Base-by-base conservation (phyloP, 1,140 invertebrate species). In the Tetramorium simillimum region DNA sequence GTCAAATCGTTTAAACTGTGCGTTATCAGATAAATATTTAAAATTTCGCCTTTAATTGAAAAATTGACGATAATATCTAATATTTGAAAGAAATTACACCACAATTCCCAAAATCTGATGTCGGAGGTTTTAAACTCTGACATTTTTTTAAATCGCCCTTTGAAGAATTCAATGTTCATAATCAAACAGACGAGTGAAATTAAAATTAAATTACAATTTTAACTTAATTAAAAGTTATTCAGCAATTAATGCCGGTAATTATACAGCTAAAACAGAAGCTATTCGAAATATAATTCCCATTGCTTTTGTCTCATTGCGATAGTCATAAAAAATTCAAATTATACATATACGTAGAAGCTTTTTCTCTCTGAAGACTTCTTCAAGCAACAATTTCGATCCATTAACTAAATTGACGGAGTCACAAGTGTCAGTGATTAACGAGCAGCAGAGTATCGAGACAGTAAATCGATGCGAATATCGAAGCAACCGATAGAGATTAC, bases 361-460 rank as follows among this genome's bases (percentile, higher is more conserved):
- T 73, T n/a, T 16, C 46, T 51, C 24, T 43, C 16, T 65, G 7
- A 69, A 12, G 28, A 43, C n/a, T 33, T 53, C 33, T 43, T 53
- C 77, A 1, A 58, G 2, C 18, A 28, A 56, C 40, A 51, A 65
- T 73, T 58, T 14, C 62, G 40, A 82, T 60, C 40, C 67, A 58
- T 82, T 72, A 82, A 72, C 21, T 33, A 10, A 70, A 81, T 72
- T 82, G 53, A 58, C 12, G 28, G 5, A 82, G 33, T 82, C 21
- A 21, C 40, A 21, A 24, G 18, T 60, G 1, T 46, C 18, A 6
- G 18, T 60, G 40, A 84, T 84, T 84, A 60, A 73, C 18, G n/a
- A 60, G 21, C 10, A 16, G 1, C 12, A 33, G 33, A 33, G 6
- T 65, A 33, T 49, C 14, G 18, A 60, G 4, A 33, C 0, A 14